Percentiles rank a stretch among this genome's conserved stretches.
Conservation (phyloP, 1,140 invertebrate species). For the Microvelia longipes region DNA sequence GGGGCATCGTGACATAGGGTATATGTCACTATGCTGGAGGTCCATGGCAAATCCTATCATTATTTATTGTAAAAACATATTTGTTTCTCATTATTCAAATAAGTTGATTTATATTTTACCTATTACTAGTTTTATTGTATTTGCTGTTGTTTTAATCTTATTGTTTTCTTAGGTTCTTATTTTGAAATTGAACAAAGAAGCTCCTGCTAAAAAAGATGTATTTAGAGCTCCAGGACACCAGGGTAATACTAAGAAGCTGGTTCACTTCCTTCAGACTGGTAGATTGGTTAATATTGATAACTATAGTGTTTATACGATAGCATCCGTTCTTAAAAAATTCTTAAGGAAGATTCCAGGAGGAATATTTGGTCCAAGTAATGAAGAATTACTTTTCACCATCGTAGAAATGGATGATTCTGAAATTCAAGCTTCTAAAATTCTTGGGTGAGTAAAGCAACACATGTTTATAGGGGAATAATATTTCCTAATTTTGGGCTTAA, state of each 20-base stretch:
- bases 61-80: too few relatives aligned
- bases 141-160: too few relatives aligned
- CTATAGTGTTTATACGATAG: slow-evolving; percentile 95
- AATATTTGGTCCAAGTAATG: slow-evolving; percentile 79
- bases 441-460: slow-evolving; percentile 50
- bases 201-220: slow-evolving; percentile 78
- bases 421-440: slow-evolving; percentile 78
- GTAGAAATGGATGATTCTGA: slow-evolving; percentile 60
- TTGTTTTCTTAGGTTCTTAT: slow-evolving; percentile 60
- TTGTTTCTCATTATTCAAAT: too few relatives aligned
- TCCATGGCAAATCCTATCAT: too few relatives aligned
- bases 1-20: too few relatives aligned
- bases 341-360: slow-evolving; percentile 92
- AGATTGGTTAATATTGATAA: slow-evolving; percentile 93
- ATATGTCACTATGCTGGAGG: too few relatives aligned
- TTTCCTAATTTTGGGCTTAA: not conserved
- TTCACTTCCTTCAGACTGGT: slow-evolving; percentile 86
- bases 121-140: too few relatives aligned
- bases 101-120: too few relatives aligned
- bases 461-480: too few relatives aligned
- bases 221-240: slow-evolving; percentile 88
- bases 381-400: slow-evolving; percentile 77
- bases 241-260: slow-evolving; percentile 87
- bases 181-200: slow-evolving; percentile 87
- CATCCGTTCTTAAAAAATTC: slow-evolving; percentile 94